A percentile compares a stretch with the other conserved stretches of the same genome.
Conservation (phyloP, 2,888 invertebrate genomes). For the Lapara coniferarum region DNA sequence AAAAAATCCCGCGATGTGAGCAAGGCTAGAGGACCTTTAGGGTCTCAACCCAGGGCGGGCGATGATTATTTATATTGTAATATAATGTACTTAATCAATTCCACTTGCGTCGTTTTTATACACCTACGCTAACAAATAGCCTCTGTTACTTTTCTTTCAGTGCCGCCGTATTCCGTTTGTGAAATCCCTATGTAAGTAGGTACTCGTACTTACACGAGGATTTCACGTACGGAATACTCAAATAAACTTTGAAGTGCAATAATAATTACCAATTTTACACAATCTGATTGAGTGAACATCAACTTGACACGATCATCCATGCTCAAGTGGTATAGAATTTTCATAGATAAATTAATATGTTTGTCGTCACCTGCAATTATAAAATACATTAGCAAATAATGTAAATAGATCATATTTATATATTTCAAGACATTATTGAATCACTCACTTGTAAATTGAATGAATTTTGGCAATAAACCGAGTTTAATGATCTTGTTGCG, state of each 20-base stretch:
- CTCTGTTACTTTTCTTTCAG: no score
- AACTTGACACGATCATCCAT: slow-evolving; percentile 97
- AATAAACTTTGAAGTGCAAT: no score
- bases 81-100: neutral
- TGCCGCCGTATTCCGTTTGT: no score
- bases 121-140: no score
- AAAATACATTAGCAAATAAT: neutral
- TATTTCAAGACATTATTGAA: neutral
- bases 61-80: no score
- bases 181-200: no score
- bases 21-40: no score
- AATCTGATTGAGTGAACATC: slow-evolving; percentile 97
- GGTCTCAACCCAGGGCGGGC: no score
- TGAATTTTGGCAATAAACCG: slow-evolving; percentile 94
- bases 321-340: slow-evolving; percentile 95
- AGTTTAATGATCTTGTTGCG: slow-evolving; percentile 95
- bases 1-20: no score
- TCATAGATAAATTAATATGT: slow-evolving; percentile 90
- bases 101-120: neutral
- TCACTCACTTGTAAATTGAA: slow-evolving; percentile 89
- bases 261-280: slow-evolving; percentile 89
- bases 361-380: slow-evolving; percentile 86
- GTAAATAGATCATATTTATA: neutral
- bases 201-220: no score
- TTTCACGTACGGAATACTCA: neutral